Evolutionary conservation across 2,888 invertebrate genomes (phyloP).

Genomic region (Hartigia nigra): DNA sequence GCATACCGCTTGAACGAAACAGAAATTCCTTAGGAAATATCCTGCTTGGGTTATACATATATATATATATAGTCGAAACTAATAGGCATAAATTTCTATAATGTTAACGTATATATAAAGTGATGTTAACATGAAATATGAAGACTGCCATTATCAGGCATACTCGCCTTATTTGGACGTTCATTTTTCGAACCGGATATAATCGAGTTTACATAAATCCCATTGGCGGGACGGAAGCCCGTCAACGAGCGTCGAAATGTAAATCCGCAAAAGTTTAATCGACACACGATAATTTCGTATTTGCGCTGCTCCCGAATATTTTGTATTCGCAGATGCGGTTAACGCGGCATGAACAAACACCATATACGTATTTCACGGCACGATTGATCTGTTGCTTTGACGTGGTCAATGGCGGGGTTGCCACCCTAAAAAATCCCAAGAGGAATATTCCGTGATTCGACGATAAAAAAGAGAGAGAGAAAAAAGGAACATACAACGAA

Average conservation of each 20-base stretch:
- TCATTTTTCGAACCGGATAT: neutral
- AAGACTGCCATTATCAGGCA: neutral
- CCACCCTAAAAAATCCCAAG: slow-evolving; percentile 23
- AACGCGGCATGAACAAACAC: slow-evolving; percentile 24
- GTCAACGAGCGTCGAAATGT: neutral
- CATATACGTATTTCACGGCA: slow-evolving; percentile 31
- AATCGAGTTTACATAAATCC: neutral
- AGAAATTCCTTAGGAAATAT: neutral
- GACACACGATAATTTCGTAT: neutral
- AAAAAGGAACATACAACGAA: neutral
- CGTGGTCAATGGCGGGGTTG: slow-evolving; percentile 29
- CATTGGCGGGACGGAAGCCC: neutral
- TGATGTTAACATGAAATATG: neutral
- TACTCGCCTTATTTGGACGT: neutral
- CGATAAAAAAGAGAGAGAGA: neutral
- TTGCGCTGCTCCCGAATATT: neutral
- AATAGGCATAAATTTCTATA: neutral
- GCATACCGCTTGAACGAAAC: neutral
- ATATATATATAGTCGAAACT: neutral
- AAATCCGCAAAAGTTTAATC: neutral
- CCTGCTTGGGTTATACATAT: neutral
- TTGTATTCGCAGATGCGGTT: neutral
- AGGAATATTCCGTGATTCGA: neutral
- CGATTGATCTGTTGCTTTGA: slow-evolving; percentile 31
- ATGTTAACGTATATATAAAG: neutral